Percentiles rank a stretch among this genome's conserved stretches.
Conservation (phyloP, 37 sponge, comb jelly and placozoan species). For the Aphrocallistes beatrix region DNA sequence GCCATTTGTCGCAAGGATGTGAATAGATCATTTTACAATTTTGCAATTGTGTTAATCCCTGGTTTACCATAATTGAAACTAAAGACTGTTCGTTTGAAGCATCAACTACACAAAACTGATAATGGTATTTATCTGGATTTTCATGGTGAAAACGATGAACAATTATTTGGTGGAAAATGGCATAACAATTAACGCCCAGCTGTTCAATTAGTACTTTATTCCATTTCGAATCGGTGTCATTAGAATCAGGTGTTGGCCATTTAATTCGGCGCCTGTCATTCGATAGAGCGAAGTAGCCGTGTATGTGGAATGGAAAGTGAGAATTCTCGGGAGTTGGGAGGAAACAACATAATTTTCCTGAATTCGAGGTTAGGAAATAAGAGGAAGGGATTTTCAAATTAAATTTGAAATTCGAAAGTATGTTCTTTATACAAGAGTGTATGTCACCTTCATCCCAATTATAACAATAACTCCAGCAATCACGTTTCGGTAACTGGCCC, state of each 20-base stretch:
- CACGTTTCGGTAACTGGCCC: not conserved
- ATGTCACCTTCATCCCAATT: not conserved
- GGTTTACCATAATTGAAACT: not conserved
- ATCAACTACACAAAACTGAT: not conserved
- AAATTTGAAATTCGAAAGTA: not conserved
- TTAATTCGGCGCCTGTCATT: not conserved
- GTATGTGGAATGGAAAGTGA: not conserved
- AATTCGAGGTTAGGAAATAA: not conserved
- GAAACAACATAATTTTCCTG: not conserved
- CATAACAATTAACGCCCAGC: not conserved
- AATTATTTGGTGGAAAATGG: not conserved
- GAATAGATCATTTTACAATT: not conserved
- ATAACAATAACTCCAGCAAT: not conserved
- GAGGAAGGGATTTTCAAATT: not conserved
- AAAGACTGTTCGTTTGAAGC: not conserved
- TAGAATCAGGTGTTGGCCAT: not conserved
- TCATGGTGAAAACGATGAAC: not conserved
- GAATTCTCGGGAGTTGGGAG: not conserved
- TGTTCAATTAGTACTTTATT: not conserved
- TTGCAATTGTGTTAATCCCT: not conserved
- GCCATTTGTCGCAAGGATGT: not conserved
- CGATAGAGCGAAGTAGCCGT: not conserved
- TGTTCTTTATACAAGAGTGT: not conserved
- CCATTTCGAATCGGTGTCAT: not conserved
- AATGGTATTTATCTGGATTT: not conserved